Percentiles rank a stretch among this genome's conserved stretches.
Conservation (phyloP, 2,113 vertebrate genomes). For the Pseudonaja textilis region DNA sequence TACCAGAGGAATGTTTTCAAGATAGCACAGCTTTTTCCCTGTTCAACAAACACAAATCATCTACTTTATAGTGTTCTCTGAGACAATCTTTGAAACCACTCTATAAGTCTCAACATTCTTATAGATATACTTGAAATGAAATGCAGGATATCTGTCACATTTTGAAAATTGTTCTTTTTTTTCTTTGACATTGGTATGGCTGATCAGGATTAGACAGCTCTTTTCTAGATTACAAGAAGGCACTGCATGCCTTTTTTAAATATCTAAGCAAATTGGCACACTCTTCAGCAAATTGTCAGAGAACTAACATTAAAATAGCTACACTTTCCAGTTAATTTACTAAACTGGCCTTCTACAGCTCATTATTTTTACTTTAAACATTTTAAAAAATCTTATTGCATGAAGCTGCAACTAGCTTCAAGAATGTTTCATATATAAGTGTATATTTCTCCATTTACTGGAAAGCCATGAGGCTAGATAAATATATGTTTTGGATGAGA, state of each 20-base stretch:
- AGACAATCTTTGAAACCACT: not conserved
- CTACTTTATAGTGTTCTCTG: not conserved
- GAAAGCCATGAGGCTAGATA: not conserved
- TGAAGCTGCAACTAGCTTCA: slow-evolving; percentile 5
- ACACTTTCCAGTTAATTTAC: not conserved
- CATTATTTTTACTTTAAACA: slow-evolving; percentile 19
- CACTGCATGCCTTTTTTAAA: fast-evolving
- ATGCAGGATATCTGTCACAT: not conserved
- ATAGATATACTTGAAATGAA: not conserved
- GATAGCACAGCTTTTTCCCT: not conserved
- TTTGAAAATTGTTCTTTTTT: not conserved
- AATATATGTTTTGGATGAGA: not conserved
- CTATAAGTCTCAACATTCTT: not conserved
- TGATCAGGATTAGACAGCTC: not conserved
- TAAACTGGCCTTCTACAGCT: not conserved
- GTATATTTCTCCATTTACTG: not conserved
- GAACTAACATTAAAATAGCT: not conserved
- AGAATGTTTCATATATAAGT: not conserved
- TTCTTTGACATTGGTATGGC: not conserved
- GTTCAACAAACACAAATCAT: not conserved
- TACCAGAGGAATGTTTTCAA: not conserved
- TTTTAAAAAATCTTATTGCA: fast-evolving
- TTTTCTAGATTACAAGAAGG: not conserved
- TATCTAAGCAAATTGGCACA: not conserved
- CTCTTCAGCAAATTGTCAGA: not conserved